These are phyloP conservation scores for Mormyrus iriodes DNA, from an alignment of 2,113 vertebrate species.

Conservation along the genomic window DNA sequence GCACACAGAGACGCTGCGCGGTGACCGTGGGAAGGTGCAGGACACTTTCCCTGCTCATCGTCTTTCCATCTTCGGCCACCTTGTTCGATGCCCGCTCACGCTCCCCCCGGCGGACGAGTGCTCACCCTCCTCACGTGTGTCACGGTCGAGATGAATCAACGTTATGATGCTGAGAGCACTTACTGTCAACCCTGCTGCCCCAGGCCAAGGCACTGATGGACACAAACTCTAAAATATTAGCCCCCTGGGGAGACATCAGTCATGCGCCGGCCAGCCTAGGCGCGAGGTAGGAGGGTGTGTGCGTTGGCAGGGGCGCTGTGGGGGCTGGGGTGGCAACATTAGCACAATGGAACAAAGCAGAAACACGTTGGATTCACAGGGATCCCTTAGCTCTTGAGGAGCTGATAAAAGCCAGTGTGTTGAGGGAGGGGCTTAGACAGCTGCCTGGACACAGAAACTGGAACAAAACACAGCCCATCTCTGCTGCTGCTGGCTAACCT, in stretches of 20 bases:
- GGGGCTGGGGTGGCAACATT: not conserved
- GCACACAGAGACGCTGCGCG: not conserved
- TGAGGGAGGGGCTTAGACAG: not conserved
- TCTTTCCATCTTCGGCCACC: not conserved
- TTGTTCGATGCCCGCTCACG: not conserved
- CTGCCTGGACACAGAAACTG: not conserved
- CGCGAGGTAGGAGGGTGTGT: slow-evolving; percentile 53
- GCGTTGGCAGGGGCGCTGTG: not conserved
- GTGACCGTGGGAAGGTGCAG: not conserved
- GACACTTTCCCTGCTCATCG: not conserved
- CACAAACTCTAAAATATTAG: slow-evolving; percentile 80
- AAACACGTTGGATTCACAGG: not conserved
- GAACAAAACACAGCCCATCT: not conserved
- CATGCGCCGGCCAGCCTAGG: slow-evolving; percentile 57
- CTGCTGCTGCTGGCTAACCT: not conserved
- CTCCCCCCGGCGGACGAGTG: not conserved
- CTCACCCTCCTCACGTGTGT: slow-evolving; percentile 56
- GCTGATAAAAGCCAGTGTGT: not conserved
- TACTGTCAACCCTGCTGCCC: slow-evolving; percentile 71
- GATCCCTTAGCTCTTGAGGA: not conserved
- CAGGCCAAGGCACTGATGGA: slow-evolving; percentile 68
- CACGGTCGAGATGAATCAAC: slow-evolving; percentile 70
- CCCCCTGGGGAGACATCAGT: slow-evolving; percentile 68
- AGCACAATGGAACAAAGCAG: slow-evolving; percentile 11
- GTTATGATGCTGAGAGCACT: slow-evolving; percentile 73